Evolutionary conservation across 2,888 invertebrate genomes (phyloP).

Genomic region (Microchrysa polita): DNA sequence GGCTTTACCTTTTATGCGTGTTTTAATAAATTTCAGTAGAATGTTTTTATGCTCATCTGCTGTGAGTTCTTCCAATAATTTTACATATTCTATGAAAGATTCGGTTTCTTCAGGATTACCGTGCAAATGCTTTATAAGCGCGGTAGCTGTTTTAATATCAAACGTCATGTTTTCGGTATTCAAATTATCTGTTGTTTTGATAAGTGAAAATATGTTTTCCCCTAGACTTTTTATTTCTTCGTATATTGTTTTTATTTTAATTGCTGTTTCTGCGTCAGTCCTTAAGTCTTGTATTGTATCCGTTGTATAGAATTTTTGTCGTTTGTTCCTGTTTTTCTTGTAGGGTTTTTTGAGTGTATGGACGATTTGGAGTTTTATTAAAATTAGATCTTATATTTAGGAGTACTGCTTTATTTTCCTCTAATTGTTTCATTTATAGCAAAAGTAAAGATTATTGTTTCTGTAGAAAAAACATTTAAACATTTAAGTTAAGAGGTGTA

Average conservation of each 20-base stretch:
- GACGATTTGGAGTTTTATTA: not conserved
- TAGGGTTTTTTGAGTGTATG: not conserved
- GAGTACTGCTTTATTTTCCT: not conserved
- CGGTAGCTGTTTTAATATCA: constrained; percentile 33
- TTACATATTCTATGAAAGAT: constrained; percentile 27
- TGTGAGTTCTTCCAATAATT: constrained; percentile 22
- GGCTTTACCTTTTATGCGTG: constrained; percentile 18
- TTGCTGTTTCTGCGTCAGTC: not conserved
- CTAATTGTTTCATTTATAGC: not conserved
- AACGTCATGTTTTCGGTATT: constrained; percentile 13
- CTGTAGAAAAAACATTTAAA: not conserved
- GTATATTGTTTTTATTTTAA: not conserved
- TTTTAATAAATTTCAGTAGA: constrained; percentile 36
- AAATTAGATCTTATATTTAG: not conserved
- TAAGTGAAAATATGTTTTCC: not conserved
- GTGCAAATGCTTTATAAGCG: constrained; percentile 9
- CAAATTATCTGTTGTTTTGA: not conserved
- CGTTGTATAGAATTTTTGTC: not conserved
- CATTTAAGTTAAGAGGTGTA: not conserved
- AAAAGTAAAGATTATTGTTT: not conserved
- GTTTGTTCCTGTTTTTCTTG: not conserved
- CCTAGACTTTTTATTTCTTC: not conserved
- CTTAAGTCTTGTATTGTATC: not conserved
- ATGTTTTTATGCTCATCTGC: not conserved
- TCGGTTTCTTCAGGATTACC: constrained; percentile 29